phyloP scores from a whole-genome alignment of 2,797 vertebrate genomes.

The Kryptopterus vitreolus region DNA sequence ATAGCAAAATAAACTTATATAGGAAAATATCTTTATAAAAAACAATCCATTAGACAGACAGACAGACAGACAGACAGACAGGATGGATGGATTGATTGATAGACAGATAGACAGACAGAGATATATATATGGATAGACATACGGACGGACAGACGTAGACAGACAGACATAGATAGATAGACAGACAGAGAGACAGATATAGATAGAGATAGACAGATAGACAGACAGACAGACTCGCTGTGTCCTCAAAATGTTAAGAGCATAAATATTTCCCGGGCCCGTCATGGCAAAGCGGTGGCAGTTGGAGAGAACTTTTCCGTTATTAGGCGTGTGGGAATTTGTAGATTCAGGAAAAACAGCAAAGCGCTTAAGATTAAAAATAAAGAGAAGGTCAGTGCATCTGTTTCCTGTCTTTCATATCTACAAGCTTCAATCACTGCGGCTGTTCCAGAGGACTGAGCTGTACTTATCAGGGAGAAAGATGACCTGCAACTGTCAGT shows the following conservation, averaged over 20 bases:
- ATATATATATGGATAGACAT: too few relatives aligned
- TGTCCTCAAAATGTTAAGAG: too few relatives aligned
- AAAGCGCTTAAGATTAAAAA: conserved; percentile 23
- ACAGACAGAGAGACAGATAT: too few relatives aligned
- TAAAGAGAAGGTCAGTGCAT: conserved; percentile 55
- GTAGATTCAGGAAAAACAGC: conserved; percentile 18
- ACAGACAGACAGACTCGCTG: background rate
- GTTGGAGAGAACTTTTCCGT: background rate
- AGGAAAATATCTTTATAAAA: too few relatives aligned
- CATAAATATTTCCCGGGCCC: background rate
- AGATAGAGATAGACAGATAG: background rate
- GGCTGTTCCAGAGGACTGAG: conserved; percentile 5
- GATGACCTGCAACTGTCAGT: background rate
- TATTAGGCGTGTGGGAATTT: background rate
- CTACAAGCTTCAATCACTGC: conserved; percentile 12
- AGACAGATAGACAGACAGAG: too few relatives aligned
- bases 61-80: too few relatives aligned
- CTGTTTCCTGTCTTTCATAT: conserved; percentile 39
- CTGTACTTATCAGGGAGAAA: conserved; percentile 21
- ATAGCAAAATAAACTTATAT: too few relatives aligned
- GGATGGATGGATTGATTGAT: too few relatives aligned
- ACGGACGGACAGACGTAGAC: too few relatives aligned
- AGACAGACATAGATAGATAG: too few relatives aligned
- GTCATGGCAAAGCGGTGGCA: background rate
- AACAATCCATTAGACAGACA: too few relatives aligned